Conservation (phyloP, 2,113 vertebrate genomes). For the Aphelocoma coerulescens region DNA sequence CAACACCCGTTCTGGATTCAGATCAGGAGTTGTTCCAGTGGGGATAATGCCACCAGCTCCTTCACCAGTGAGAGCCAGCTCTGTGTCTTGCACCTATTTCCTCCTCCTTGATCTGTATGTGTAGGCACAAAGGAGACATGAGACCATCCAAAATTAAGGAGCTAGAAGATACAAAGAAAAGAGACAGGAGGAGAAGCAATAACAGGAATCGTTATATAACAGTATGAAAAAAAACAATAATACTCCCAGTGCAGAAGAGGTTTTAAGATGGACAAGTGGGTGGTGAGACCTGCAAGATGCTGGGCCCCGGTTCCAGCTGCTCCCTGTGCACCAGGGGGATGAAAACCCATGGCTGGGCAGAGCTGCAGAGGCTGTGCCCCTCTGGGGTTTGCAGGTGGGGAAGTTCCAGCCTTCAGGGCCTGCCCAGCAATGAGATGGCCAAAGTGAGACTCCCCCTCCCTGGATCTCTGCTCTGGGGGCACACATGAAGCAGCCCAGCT, state of each 20-base stretch:
- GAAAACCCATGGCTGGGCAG: background rate
- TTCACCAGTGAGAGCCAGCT: background rate
- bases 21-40: background rate
- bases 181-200: constrained; percentile 23
- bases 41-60: background rate
- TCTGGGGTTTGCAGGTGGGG: background rate
- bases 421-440: background rate
- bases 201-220: constrained; percentile 44
- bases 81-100: background rate
- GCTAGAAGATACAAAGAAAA: constrained; percentile 25
- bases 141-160: constrained; percentile 25
- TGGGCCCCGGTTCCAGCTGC: background rate
- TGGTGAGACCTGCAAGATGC: background rate
- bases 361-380: background rate
- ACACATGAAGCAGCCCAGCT: accelerated
- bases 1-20: background rate
- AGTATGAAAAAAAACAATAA: background rate
- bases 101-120: background rate
- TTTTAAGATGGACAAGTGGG: background rate
- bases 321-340: background rate
- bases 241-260: background rate
- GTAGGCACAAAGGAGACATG: background rate
- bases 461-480: background rate
- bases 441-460: background rate
- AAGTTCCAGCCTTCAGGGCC: background rate